These are phyloP conservation scores for Excalfactoria chinensis DNA, from an alignment of 2,113 vertebrate species.

Conservation along the genomic window DNA sequence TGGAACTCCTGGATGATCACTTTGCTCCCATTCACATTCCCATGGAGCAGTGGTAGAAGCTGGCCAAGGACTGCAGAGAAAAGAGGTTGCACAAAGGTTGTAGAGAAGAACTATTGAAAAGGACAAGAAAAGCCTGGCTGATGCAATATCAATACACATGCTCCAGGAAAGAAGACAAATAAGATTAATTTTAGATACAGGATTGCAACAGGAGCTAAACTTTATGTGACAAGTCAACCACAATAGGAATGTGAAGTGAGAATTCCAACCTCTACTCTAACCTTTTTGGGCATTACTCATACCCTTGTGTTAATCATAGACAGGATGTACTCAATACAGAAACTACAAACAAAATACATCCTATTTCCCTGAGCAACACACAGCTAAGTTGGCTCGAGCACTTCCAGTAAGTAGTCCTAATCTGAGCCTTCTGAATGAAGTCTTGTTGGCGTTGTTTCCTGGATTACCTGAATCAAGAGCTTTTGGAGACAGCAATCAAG, in stretches of 20 bases:
- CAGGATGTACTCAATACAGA: background rate
- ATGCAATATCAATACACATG: rapidly evolving
- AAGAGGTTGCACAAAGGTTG: background rate
- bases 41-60: constrained; percentile 92
- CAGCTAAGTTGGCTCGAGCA: background rate
- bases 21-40: constrained; percentile 91
- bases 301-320: background rate
- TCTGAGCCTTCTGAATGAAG: background rate
- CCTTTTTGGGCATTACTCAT: rapidly evolving
- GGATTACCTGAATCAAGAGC: background rate
- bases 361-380: background rate
- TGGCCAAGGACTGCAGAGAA: constrained; percentile 74
- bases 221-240: background rate
- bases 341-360: background rate
- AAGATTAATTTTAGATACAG: background rate
- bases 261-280: background rate
- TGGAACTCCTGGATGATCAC: constrained; percentile 95
- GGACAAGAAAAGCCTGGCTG: rapidly evolving
- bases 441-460: background rate
- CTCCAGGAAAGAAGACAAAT: background rate
- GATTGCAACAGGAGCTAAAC: background rate
- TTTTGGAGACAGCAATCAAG: background rate
- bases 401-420: background rate
- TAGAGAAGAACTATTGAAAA: background rate
- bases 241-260: rapidly evolving